Base-by-base conservation (phyloP, 2,113 vertebrate species). In the Pontoporia blainvillei region DNA sequence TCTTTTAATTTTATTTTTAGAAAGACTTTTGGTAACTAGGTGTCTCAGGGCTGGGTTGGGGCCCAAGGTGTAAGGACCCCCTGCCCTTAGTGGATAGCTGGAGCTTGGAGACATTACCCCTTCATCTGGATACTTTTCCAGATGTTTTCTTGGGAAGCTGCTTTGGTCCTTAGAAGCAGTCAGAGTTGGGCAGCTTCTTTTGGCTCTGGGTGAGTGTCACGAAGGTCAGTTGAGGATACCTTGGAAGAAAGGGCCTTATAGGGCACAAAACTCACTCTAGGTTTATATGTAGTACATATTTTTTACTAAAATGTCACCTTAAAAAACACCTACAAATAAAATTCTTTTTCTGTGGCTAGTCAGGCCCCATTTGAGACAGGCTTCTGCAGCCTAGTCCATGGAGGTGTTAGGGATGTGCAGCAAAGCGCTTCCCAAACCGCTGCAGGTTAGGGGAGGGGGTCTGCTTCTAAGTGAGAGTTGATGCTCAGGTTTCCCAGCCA, bases 21-120 rank as follows among this genome's bases (percentile, higher is more conserved):
- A 98, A 98, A 98, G 98, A 97, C 98, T 97, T 97, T 96, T 93
- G 97, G 94, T 95, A 97, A 97, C 79, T 98, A 98, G 96, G 97
- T 95, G 96, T 97, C 97, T 98, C 96, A 95, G 97, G 97, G 92
- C 96, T 97, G 97, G 97, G 96, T 90, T 98, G 95, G 96, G 95
- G 95, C 96, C 83, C 82, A 84, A 71, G 39, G 64, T 86, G 2
- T 83, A 69, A 78, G 61, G 86, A 89, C 82, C 52, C 92, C 82
- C 89, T 88, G 94, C 90, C 93, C 93, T 88, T 97, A 93, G 83
- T 72, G 95, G 64, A 36, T 14, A 90, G 91, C 97, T 97, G 97
- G 95, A 69, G 91, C 69, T 62, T 97, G 94, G 94, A 96, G 95
- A 93, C 94, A 73, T 96, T 86, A 59, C 49, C 85, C 97, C 92